Evolutionary conservation across 1,140 invertebrate genomes (phyloP), one percentile per base, ranked within the genome.

Genomic region (Coptotermes formosanus): DNA sequence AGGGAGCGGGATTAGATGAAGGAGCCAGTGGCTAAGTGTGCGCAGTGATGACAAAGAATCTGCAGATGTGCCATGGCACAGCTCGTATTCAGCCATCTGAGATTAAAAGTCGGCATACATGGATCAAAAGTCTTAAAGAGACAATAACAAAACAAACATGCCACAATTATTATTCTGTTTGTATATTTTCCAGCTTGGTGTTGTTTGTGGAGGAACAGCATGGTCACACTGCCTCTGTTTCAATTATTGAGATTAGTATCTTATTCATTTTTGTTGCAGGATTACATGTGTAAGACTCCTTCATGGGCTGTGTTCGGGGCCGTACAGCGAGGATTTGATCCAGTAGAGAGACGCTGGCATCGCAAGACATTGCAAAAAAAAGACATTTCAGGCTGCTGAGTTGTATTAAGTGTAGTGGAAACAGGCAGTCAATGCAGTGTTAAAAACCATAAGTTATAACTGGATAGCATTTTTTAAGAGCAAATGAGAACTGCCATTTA

Each of bases 251-350:
- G 19, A 30, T 30, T 48, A 19, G 14, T 55, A 1, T 55, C 30
- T 59, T 43, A 44, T 19, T 84, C 8, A 11, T 85, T 52, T 3
- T 85, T 45, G 86, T 87, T 86, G 82, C 84, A 91, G 87, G 94
- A 94, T 88, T 94, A 94, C 88, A 92, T 93, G 90, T 90, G 90
- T 21, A 89, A 89, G 84, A 94, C 93, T 21, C 94, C 94, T 11
- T 30, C 88, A 32, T 94, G 94, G 94, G 94, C 94, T 59, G 91
- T 93, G 32, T 93, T 91, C 89, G 94, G 94, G 8, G 89, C 92
- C 8, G 88, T 87, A 45, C 93, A 94, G 88, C 89, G 90, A 88
- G 94, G 94, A 9, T 94, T 94, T 90, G 93, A 94, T 89, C 94
- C 94, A 8, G 88, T 88, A 32, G 93, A 94, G 88, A 93, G 90